These are phyloP conservation scores for Trilocha varians DNA, from an alignment of 2,888 invertebrate genomes.

Conservation along the genomic window DNA sequence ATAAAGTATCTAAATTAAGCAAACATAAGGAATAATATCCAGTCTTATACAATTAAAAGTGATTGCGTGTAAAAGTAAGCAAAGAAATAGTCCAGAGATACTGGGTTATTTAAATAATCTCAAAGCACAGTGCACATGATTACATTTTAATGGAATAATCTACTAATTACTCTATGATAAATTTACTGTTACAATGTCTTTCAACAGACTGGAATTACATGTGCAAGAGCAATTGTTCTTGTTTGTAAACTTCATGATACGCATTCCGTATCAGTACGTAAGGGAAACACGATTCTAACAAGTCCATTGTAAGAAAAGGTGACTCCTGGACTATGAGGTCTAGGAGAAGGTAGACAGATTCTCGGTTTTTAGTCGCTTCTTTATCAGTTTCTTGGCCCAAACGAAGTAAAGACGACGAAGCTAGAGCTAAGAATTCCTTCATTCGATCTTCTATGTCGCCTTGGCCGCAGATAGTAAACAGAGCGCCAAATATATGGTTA, in stretches of 20 bases:
- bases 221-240: slow-evolving; percentile 79
- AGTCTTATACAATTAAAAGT: slow-evolving; percentile 37
- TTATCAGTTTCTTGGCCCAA: slow-evolving; percentile 97
- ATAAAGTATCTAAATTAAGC: neutral
- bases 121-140: slow-evolving; percentile 9
- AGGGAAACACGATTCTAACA: slow-evolving; percentile 98
- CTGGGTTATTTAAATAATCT: slow-evolving; percentile 8
- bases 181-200: slow-evolving; percentile 2
- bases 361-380: slow-evolving; percentile 93
- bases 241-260: slow-evolving; percentile 96
- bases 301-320: slow-evolving; percentile 98
- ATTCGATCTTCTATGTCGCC: slow-evolving; percentile 97
- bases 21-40: slow-evolving; percentile 32
- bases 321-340: slow-evolving; percentile 99
- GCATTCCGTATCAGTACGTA: slow-evolving; percentile 98
- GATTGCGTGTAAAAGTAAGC: slow-evolving; percentile 8
- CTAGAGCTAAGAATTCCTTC: slow-evolving; percentile 94
- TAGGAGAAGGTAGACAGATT: slow-evolving; percentile 95
- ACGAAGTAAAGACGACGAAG: slow-evolving; percentile 94
- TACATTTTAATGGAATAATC: neutral
- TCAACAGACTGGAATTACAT: slow-evolving; percentile 33
- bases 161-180: slow-evolving; percentile 8
- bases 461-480: slow-evolving; percentile 96
- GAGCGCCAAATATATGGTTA: slow-evolving; percentile 95
- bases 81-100: slow-evolving; percentile 5